phyloP scores from a whole-genome alignment of 2,888 invertebrate genomes.

The Seladonia tumulorum region DNA sequence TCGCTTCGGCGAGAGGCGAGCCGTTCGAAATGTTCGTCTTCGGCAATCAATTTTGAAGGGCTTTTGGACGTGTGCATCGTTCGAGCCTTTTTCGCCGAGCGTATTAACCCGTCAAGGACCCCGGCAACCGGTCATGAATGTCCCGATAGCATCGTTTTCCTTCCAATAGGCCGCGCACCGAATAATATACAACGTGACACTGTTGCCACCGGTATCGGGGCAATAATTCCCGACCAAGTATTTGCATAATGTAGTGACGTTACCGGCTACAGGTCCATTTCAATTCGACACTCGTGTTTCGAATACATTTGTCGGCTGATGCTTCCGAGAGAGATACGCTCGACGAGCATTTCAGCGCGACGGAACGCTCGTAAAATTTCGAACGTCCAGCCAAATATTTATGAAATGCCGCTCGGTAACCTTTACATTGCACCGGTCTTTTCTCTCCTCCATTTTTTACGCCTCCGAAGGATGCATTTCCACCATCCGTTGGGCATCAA shows the following conservation, averaged over 20 bases:
- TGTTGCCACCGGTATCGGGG: conserved; percentile 70
- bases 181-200: conserved; percentile 72
- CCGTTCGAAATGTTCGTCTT: conserved; percentile 51
- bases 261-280: neutral
- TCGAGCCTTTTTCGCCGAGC: neutral
- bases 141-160: conserved; percentile 66
- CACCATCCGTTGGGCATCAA: neutral
- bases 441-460: neutral
- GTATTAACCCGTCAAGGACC: neutral
- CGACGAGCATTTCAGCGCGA: neutral
- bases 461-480: neutral
- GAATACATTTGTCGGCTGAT: conserved; percentile 19
- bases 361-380: neutral
- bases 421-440: neutral
- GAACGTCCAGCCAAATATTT: neutral
- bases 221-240: conserved; percentile 71
- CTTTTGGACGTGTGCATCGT: conserved; percentile 15
- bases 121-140: neutral
- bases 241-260: conserved; percentile 60
- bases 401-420: neutral
- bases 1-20: conserved; percentile 15
- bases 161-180: conserved; percentile 64
- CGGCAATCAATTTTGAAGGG: conserved; percentile 58
- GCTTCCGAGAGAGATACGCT: conserved; percentile 20
- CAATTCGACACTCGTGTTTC: conserved; percentile 25